Conservation (phyloP, 2,888 invertebrate species). For the Cosmia trapezina region DNA sequence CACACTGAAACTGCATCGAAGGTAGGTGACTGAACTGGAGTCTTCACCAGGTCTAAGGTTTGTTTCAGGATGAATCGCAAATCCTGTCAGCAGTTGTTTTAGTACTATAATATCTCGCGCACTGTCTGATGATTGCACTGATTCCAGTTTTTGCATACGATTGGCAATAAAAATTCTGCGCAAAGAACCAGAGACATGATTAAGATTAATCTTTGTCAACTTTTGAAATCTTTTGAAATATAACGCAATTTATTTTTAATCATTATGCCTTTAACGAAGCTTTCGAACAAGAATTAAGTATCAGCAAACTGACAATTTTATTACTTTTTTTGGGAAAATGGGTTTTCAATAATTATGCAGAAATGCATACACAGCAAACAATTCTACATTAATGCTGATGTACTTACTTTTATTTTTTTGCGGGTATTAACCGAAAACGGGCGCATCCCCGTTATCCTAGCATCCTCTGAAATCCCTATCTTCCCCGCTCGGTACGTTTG, state of each 20-base stretch:
- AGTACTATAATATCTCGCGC: neutral
- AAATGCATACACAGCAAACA: neutral
- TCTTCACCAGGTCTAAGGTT: neutral
- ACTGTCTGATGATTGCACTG: neutral
- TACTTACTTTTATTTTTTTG: no score
- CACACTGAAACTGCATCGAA: neutral
- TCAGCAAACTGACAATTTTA: neutral
- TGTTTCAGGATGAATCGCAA: neutral
- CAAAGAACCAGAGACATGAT: neutral
- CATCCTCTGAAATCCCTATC: conserved; percentile 14
- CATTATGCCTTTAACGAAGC: neutral
- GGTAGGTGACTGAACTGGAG: neutral
- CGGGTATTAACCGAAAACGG: no score
- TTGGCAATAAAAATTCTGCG: neutral
- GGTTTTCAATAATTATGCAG: neutral
- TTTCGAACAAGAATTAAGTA: neutral
- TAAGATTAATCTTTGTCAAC: neutral
- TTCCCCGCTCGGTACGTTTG: neutral
- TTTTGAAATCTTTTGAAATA: no score
- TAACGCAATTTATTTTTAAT: no score
- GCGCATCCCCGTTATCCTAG: conserved; percentile 31
- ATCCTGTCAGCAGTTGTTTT: no score
- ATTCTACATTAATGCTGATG: no score
- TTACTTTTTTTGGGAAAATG: neutral
- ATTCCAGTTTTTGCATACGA: neutral